These are phyloP conservation scores for Stenopsyche tienmushanensis DNA, from an alignment of 1,140 invertebrate species.

Conservation along the genomic window DNA sequence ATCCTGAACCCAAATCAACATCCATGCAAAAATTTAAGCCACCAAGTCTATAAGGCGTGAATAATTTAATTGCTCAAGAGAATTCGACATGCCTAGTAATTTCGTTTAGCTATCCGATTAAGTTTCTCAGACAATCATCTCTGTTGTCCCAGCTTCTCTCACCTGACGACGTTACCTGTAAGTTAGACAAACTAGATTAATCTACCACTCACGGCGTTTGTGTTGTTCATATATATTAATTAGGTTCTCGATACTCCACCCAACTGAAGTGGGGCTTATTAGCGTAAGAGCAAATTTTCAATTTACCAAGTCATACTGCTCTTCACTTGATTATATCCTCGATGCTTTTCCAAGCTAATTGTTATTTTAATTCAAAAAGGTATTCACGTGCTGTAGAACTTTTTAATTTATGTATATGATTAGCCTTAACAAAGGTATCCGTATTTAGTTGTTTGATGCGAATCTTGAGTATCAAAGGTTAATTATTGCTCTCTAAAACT, in stretches of 20 bases:
- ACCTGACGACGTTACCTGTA: neutral
- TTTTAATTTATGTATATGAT: too few relatives aligned
- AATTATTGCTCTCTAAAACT: too few relatives aligned
- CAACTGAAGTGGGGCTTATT: neutral
- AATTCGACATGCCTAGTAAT: neutral
- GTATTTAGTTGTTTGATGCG: too few relatives aligned
- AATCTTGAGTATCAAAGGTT: neutral
- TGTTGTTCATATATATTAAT: neutral
- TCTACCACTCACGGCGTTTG: neutral
- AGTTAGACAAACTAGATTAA: neutral
- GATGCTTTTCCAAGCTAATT: neutral
- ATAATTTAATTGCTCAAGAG: too few relatives aligned
- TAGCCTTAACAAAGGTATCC: too few relatives aligned
- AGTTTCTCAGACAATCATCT: neutral
- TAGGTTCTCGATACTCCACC: neutral
- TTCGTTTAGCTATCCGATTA: neutral
- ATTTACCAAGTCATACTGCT: neutral
- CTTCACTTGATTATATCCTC: neutral
- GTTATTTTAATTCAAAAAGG: neutral
- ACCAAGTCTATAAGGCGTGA: too few relatives aligned
- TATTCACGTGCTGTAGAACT: too few relatives aligned
- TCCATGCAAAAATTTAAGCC: too few relatives aligned
- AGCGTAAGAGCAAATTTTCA: neutral
- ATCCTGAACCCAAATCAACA: too few relatives aligned
- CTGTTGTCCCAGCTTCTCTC: neutral